phyloP scores from a whole-genome alignment of 2,797 vertebrate species.

The Sphaeramia orbicularis region DNA sequence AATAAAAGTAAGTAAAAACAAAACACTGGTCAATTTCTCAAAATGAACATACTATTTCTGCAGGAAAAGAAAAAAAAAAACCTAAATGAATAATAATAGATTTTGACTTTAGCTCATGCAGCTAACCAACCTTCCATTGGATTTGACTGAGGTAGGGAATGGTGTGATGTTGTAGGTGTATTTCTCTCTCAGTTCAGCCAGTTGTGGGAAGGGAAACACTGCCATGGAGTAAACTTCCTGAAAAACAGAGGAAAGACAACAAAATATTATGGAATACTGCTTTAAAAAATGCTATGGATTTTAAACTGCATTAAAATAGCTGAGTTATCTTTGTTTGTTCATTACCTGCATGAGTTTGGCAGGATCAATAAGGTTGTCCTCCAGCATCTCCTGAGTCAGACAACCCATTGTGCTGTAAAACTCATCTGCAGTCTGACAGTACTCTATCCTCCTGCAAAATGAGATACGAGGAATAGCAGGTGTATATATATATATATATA shows the following conservation, averaged over 20 bases:
- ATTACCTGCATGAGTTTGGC: conserved; percentile 96
- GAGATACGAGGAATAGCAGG: neutral
- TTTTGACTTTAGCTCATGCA: too few relatives aligned
- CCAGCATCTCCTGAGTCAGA: conserved; percentile 97
- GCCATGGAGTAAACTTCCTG: conserved; percentile 98
- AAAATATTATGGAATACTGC: neutral
- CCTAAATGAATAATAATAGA: too few relatives aligned
- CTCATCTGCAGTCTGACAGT: conserved; percentile 95
- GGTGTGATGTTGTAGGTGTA: conserved; percentile 99
- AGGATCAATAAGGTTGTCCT: conserved; percentile 91
- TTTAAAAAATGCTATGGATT: rapidly evolving
- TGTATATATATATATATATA: too few relatives aligned
- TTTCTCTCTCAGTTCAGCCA: conserved; percentile 97
- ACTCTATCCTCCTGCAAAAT: conserved; percentile 92
- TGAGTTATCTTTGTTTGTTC: neutral
- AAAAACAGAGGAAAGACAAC: neutral
- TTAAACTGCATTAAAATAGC: neutral
- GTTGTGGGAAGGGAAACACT: conserved; percentile 95
- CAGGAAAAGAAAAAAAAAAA: too few relatives aligned
- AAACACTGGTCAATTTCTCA: too few relatives aligned
- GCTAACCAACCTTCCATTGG: conserved; percentile 79
- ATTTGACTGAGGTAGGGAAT: conserved; percentile 93
- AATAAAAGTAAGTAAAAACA: too few relatives aligned
- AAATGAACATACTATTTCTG: too few relatives aligned
- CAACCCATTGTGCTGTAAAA: conserved; percentile 98